A percentile compares a stretch with the other conserved stretches of the same genome.
Conservation (phyloP, 1,140 invertebrate genomes). For the Samia ricini region DNA sequence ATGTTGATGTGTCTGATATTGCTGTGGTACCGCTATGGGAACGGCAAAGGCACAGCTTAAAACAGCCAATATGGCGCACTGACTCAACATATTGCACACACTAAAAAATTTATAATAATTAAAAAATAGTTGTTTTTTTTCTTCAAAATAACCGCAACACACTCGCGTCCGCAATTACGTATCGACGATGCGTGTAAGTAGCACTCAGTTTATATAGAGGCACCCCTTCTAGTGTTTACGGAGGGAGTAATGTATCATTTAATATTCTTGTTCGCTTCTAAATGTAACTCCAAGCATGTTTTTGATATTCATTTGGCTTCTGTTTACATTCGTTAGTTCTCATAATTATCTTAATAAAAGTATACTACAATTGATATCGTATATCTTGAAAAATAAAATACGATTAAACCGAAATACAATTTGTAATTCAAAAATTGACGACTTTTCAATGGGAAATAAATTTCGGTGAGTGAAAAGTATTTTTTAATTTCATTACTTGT, state of each 20-base stretch:
- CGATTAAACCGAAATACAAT: too few species aligned
- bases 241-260: slow-evolving; percentile 39
- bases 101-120: slow-evolving; percentile 33
- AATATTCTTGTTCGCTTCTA: slow-evolving; percentile 29
- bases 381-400: too few species aligned
- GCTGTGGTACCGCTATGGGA: slow-evolving; percentile 37
- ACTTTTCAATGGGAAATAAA: too few species aligned
- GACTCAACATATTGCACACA: slow-evolving; percentile 58
- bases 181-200: slow-evolving; percentile 44
- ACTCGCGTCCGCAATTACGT: slow-evolving; percentile 52
- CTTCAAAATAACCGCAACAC: slow-evolving; percentile 49
- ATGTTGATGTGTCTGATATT: slow-evolving; percentile 58
- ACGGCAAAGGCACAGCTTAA: slow-evolving; percentile 52
- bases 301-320: slow-evolving; percentile 22
- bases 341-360: too few species aligned
- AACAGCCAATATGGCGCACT: slow-evolving; percentile 55
- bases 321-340: slow-evolving; percentile 15
- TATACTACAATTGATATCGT: too few species aligned
- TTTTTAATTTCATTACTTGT: too few species aligned
- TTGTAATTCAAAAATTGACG: too few species aligned
- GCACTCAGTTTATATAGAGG: slow-evolving; percentile 68
- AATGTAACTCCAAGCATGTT: slow-evolving; percentile 44
- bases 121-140: slow-evolving; percentile 24
- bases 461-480: too few species aligned
- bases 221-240: slow-evolving; percentile 62